Evolutionary conservation across 2,888 invertebrate species (phyloP), one percentile per base, ranked within the genome.

Genomic region (Ecdyonurus torrentis): DNA sequence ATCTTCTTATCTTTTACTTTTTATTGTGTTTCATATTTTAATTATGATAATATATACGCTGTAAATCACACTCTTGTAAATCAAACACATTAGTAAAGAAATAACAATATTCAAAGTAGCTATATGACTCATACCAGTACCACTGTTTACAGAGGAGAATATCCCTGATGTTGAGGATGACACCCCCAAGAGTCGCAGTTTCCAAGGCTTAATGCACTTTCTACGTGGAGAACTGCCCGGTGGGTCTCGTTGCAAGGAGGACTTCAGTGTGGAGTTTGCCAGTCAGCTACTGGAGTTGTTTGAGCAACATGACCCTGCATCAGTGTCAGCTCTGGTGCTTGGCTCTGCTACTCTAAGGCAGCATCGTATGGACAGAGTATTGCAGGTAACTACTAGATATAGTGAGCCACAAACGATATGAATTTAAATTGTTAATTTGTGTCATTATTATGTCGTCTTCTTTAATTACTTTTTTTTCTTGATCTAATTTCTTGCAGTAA

Each of bases 341-440:
- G 76, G 78, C 64, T 81, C 80, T 64, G 72, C 73, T 15, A 75
- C 80, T 55, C 68, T 82, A 5, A 70, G 80, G 23, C 81, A 82
- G 66, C 80, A 80, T 65, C 78, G 79, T 0, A 80, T 80, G 0
- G 81, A 81, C 64, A 79, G 79, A 68, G 70, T 81, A 61, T 77
- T 80, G 20, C 72, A 74, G 53, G 74, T 81, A 58, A n/a, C n/a
- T n/a, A n/a, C n/a, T 70, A 81, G 60, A 70, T 71, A 18, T 66
- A 70, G 59, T 68, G 69, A n/a, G n/a, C n/a, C n/a, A n/a, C n/a
- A n/a, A n/a, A n/a, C n/a, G n/a, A n/a, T n/a, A n/a, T n/a, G n/a
- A n/a, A n/a, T n/a, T n/a, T n/a, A n/a, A n/a, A n/a, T n/a, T n/a
- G n/a, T n/a, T n/a, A n/a, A n/a, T n/a, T n/a, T n/a, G n/a, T n/a